A percentile compares a stretch with the other conserved stretches of the same genome.
Evolutionary conservation across 2,888 invertebrate species (phyloP).

Genomic region (Taphrorychus bicolor): DNA sequence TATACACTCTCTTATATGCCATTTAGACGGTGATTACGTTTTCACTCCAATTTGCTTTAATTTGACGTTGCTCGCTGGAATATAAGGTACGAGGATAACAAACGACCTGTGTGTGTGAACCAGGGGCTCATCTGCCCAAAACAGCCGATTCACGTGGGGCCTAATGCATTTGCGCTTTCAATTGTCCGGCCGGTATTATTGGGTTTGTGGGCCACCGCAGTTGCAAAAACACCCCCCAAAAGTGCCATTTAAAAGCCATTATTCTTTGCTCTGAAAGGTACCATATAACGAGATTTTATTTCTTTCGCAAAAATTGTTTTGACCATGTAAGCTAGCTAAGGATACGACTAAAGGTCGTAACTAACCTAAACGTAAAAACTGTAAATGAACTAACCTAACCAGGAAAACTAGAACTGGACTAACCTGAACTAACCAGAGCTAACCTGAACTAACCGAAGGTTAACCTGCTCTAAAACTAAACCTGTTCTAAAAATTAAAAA

Average conservation of each 20-base stretch:
- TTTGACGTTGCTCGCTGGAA: not conserved
- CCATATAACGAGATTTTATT: not conserved
- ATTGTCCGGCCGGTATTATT: slow-evolving; percentile 34
- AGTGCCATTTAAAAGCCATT: slow-evolving; percentile 45
- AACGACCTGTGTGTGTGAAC: not conserved
- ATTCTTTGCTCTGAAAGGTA: slow-evolving; percentile 30
- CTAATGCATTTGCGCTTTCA: slow-evolving; percentile 28
- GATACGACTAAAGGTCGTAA: no score
- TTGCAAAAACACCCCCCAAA: slow-evolving; percentile 45
- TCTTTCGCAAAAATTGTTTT: no score
- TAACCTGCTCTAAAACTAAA: no score
- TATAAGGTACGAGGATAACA: not conserved
- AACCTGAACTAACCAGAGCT: no score
- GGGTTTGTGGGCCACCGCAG: slow-evolving; percentile 45
- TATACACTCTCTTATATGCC: not conserved
- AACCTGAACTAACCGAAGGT: no score
- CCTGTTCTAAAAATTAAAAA: no score
- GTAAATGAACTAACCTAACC: no score
- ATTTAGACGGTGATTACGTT: not conserved
- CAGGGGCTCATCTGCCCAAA: slow-evolving; percentile 8
- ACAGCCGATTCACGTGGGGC: slow-evolving; percentile 34
- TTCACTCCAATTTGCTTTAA: slow-evolving; percentile 1
- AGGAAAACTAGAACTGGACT: no score
- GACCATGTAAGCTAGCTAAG: no score
- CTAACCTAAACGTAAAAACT: no score